Percentiles rank a stretch among this genome's conserved stretches.
Evolutionary conservation across 2,797 vertebrate species (phyloP).

Genomic region (Dallia pectoralis): DNA sequence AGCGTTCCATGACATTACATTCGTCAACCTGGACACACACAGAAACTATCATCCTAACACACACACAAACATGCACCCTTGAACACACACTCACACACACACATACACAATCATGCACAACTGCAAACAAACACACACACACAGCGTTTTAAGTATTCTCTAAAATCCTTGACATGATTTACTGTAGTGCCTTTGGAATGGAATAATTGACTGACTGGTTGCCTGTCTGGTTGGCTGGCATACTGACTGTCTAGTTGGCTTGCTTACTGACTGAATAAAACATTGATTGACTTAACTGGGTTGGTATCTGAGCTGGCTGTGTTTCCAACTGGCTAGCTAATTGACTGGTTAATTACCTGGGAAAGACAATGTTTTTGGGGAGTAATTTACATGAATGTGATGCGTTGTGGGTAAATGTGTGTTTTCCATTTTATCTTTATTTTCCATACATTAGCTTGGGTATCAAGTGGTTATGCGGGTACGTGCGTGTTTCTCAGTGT

Average conservation of each 20-base stretch:
- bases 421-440: constrained; percentile 1
- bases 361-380: neutral
- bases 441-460: constrained; percentile 2
- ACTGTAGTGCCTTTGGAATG: neutral
- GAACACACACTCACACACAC: neutral
- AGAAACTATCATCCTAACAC: neutral
- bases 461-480: neutral
- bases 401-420: constrained; percentile 11
- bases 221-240: too few relatives aligned
- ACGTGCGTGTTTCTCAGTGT: too few relatives aligned
- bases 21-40: constrained; percentile 12
- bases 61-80: too few relatives aligned
- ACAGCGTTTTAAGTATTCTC: too few relatives aligned
- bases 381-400: neutral
- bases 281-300: too few relatives aligned
- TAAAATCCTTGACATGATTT: neutral
- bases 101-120: neutral
- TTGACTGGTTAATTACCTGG: too few relatives aligned
- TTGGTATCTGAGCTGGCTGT: too few relatives aligned
- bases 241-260: too few relatives aligned
- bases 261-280: too few relatives aligned
- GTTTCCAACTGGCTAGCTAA: too few relatives aligned
- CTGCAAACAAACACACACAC: neutral
- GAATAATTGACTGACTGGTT: too few relatives aligned
- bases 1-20: constrained; percentile 12